A percentile compares a stretch with the other conserved stretches of the same genome.
Evolutionary conservation across 2,113 vertebrate species (phyloP).

Genomic region (Thermophis baileyi): DNA sequence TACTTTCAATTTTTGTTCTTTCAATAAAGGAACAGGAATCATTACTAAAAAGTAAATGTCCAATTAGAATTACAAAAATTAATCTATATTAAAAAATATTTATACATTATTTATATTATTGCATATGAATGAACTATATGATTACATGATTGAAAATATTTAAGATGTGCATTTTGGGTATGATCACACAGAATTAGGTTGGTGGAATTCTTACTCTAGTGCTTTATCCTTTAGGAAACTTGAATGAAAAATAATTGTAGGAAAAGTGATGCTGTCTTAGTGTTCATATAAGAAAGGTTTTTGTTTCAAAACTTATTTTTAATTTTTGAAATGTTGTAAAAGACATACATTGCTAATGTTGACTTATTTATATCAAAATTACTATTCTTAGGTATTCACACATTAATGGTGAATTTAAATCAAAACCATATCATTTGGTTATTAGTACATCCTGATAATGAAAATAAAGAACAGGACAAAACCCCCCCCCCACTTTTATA

Average conservation of each 20-base stretch:
- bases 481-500: not conserved
- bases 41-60: not conserved
- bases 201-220: not conserved
- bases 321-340: not conserved
- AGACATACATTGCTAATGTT: not conserved
- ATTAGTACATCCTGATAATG: not conserved
- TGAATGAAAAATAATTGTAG: not conserved
- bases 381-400: not conserved
- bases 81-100: not conserved
- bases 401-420: not conserved
- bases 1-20: not conserved
- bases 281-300: not conserved
- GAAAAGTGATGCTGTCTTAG: not conserved
- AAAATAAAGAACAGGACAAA: not conserved
- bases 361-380: not conserved
- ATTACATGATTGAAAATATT: not conserved
- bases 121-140: not conserved
- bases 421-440: not conserved
- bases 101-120: not conserved
- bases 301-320: not conserved
- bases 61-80: not conserved
- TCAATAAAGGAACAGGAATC: not conserved
- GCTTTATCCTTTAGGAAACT: not conserved
- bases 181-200: not conserved
- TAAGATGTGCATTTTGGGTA: not conserved